A percentile compares a stretch with the other conserved stretches of the same genome.
Evolutionary conservation across 2,797 vertebrate species (phyloP).

Genomic region (Neostethus bicornis): DNA sequence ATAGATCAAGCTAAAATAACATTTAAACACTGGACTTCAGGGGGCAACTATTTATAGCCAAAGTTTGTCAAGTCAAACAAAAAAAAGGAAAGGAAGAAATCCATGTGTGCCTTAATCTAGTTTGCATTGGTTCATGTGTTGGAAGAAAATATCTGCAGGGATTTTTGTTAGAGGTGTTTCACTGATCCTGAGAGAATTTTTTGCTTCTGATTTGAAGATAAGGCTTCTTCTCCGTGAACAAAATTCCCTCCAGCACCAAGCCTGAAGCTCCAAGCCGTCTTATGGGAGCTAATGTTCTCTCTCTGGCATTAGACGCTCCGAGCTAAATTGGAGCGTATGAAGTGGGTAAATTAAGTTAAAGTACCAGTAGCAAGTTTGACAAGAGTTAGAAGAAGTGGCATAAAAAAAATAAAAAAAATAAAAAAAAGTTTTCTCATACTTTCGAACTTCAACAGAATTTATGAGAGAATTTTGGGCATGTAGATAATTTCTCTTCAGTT

Average conservation of each 20-base stretch:
- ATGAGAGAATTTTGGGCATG: no score
- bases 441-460: no score
- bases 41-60: conserved; percentile 43
- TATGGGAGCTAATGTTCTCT: neutral
- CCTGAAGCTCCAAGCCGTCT: neutral
- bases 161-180: conserved; percentile 7
- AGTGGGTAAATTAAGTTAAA: neutral
- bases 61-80: conserved; percentile 7
- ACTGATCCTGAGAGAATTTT: conserved; percentile 9
- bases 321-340: neutral
- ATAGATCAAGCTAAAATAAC: conserved; percentile 23
- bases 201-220: conserved; percentile 7
- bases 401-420: neutral
- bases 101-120: conserved; percentile 11
- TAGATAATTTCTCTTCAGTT: no score
- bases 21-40: conserved; percentile 20
- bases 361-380: conserved; percentile 2
- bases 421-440: no score
- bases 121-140: neutral
- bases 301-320: neutral
- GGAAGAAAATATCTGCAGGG: conserved; percentile 7
- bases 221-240: neutral
- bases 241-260: neutral
- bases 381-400: neutral
- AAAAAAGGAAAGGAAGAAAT: neutral